phyloP scores from a whole-genome alignment of 2,888 invertebrate species.

The Cryptophagus acutangulus region DNA sequence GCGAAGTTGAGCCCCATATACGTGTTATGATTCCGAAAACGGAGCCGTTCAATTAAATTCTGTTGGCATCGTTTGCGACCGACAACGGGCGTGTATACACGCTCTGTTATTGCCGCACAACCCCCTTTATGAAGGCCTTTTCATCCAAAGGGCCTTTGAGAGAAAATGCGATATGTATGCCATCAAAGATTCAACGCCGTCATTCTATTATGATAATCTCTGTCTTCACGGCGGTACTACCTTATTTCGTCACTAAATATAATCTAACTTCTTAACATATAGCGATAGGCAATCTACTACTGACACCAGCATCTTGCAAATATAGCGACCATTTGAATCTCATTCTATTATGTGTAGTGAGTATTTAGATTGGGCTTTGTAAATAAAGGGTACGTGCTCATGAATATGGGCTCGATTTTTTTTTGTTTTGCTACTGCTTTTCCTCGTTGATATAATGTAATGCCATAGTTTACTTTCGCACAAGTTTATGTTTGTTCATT shows the following conservation, averaged over 20 bases:
- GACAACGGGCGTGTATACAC: slow-evolving; percentile 38
- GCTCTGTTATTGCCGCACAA: slow-evolving; percentile 32
- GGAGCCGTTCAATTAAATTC: slow-evolving; percentile 37
- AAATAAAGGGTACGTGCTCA: no score
- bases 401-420: no score
- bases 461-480: no score
- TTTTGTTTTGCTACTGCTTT: no score
- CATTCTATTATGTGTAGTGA: no score
- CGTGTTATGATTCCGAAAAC: slow-evolving; percentile 37
- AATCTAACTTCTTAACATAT: slow-evolving; percentile 33
- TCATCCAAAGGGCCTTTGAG: slow-evolving; percentile 29
- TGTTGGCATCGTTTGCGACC: slow-evolving; percentile 37
- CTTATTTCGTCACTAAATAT: slow-evolving; percentile 35
- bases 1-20: no score
- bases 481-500: no score
- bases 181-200: slow-evolving; percentile 20
- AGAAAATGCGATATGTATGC: slow-evolving; percentile 10
- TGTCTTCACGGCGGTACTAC: slow-evolving; percentile 22
- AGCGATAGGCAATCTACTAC: slow-evolving; percentile 15
- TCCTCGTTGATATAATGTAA: no score
- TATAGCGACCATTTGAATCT: no score
- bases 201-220: slow-evolving; percentile 35
- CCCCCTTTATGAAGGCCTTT: slow-evolving; percentile 25
- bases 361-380: no score
- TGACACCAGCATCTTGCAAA: no score